Conservation (phyloP, 2,888 invertebrate species). For the Dryadula phaetusa region DNA sequence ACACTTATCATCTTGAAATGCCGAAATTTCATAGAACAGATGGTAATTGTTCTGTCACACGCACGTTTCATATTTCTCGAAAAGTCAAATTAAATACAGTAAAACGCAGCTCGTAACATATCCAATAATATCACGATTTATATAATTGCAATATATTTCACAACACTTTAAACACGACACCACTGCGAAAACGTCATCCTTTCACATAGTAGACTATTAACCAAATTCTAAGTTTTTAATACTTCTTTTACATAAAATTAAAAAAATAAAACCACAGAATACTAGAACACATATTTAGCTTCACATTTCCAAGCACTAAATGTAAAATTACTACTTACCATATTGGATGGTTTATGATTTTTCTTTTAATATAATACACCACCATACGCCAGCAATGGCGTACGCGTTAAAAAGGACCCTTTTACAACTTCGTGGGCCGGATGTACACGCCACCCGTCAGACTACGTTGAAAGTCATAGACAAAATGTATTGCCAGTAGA, state of each 20-base stretch:
- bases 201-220: slow-evolving; percentile 68
- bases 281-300: slow-evolving; percentile 56
- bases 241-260: slow-evolving; percentile 52
- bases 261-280: slow-evolving; percentile 66
- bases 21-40: slow-evolving; percentile 62
- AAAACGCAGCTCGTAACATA: slow-evolving; percentile 7
- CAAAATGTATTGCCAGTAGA: slow-evolving; percentile 54
- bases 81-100: neutral
- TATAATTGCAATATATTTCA: slow-evolving; percentile 39
- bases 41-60: slow-evolving; percentile 56
- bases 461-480: slow-evolving; percentile 59
- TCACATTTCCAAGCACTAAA: slow-evolving; percentile 64
- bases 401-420: slow-evolving; percentile 89
- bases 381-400: slow-evolving; percentile 95
- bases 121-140: slow-evolving; percentile 7
- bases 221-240: slow-evolving; percentile 55
- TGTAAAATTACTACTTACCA: slow-evolving; percentile 86
- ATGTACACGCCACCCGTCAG: slow-evolving; percentile 66
- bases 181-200: slow-evolving; percentile 77
- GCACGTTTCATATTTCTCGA: slow-evolving; percentile 62
- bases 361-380: slow-evolving; percentile 87
- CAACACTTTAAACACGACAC: slow-evolving; percentile 62
- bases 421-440: slow-evolving; percentile 63
- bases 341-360: slow-evolving; percentile 93
- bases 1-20: slow-evolving; percentile 62